Evolutionary conservation across 1,140 invertebrate species (phyloP), one percentile per base, ranked within the genome.

Genomic region (Leptinotarsa undecemlineata): DNA sequence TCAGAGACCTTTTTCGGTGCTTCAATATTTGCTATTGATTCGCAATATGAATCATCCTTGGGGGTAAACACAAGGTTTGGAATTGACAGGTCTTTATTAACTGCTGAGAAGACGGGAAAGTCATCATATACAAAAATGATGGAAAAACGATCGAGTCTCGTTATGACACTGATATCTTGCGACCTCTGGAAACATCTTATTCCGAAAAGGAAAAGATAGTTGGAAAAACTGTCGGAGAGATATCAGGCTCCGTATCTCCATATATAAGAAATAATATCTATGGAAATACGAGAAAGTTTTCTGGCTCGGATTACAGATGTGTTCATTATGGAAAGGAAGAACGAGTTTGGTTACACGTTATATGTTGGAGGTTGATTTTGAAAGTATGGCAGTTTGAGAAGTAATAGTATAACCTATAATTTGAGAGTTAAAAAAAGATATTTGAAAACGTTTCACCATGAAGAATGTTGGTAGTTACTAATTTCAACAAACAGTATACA

Each of bases 231-330:
- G 1, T 48, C 42, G 5, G 23, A 33, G 33, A 42, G 42, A 68
- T 68, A 68, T 68, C 66, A 47, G 42, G 21, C 42, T 47, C 42
- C 15, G 17, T 47, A 26, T 68, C n/a, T 42, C 23, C 42, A 68
- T 68, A 68, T 14, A 68, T 19, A 68, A 57, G 17, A 68, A 68
- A 42, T 68, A 68, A 68, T 68, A 68, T 42, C 66, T 68, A 68
- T 68, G 33, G 15, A 68, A 68, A 68, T 68, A n/a, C 15, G 23
- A 15, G 66, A 42, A 47, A 47, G 23, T 33, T 33, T 19, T 14
- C 23, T 68, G 33, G 42, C 66, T 14, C 15, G 33, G n/a, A 68
- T 73, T 67, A 68, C 19, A 57, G 47, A 68, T 61, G 19, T 33
- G 3, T 48, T 70, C 63, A 20, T 73, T 67, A 48, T 69, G 73